Evolutionary conservation across 1,140 invertebrate species (phyloP), one percentile per base, ranked within the genome.

Genomic region (Oedothorax gibbosus): DNA sequence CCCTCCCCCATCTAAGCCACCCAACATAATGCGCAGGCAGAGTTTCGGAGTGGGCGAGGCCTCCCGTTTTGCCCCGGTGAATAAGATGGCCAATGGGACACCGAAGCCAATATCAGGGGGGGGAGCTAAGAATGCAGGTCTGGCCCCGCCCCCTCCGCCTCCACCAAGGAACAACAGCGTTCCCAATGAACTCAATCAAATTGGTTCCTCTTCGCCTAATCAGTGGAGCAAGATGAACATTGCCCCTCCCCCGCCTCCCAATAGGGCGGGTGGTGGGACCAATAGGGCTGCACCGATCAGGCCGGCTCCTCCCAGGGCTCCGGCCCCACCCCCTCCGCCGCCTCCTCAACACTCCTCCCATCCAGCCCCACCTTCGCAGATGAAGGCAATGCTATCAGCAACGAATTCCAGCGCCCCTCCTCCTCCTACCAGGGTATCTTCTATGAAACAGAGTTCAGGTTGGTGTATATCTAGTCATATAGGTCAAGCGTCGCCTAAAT

Each of bases 211-310:
- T 76, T 84, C 81, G 60, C 76, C 71, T n/a, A 84, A 73, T 68
- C 81, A 84, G 9, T 76, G 51, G 71, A 75, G 69, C 49, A 84
- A 84, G 68, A 84, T 84, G 81, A 84, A 73, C 62, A 84, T 65
- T 20, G 81, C 81, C 15, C 81, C 81, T 53, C 81, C 81, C 7
- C 81, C 81, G n/a, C 81, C 81, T 7, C 81, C 81, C 12, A 84
- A 84, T 64, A 56, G 81, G 50, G 69, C 57, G 20, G 49, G 35
- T n/a, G 81, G 71, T 18, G 20, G 11, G 10, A 49, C 50, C 7
- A 73, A 64, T 73, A 75, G 81, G 14, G n/a, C n/a, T 54, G 81
- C 50, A 7, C 81, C 81, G 5, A 72, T 75, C 7, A 65, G 81
- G 14, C 81, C 81, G 8, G 71, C 81, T n/a, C 71, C 81, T 18